These are phyloP conservation scores for Suricata suricatta DNA, from an alignment of 2,113 vertebrate genomes.

Conservation along the genomic window DNA sequence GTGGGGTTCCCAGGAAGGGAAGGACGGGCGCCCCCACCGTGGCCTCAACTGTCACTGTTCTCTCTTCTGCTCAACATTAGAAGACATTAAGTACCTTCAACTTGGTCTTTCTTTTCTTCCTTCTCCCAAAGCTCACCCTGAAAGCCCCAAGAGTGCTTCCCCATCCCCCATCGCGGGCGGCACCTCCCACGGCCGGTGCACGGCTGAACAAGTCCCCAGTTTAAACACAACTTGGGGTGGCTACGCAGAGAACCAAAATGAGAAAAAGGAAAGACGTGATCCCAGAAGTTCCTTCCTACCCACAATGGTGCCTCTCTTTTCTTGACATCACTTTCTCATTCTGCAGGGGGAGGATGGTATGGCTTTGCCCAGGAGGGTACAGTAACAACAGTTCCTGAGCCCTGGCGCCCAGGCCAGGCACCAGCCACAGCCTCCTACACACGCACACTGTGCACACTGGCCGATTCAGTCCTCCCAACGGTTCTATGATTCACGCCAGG, in stretches of 20 bases:
- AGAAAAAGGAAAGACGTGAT: neutral
- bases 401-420: fast-evolving
- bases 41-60: neutral
- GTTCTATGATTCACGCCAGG: neutral
- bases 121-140: neutral
- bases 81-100: neutral
- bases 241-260: neutral
- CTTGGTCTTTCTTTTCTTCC: neutral
- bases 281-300: neutral
- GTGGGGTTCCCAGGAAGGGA: neutral
- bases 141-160: too few relatives aligned
- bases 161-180: fast-evolving
- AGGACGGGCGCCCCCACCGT: fast-evolving
- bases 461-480: neutral
- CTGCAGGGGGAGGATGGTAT: neutral
- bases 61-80: neutral
- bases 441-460: too few relatives aligned
- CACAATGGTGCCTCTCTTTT: neutral
- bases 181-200: neutral
- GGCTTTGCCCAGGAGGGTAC: neutral
- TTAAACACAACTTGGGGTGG: neutral
- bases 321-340: neutral
- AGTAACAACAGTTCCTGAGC: fast-evolving
- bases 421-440: neutral
- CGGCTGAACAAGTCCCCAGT: fast-evolving